phyloP scores from a whole-genome alignment of 2,888 invertebrate species.

The Rhyacophila evoluta region DNA sequence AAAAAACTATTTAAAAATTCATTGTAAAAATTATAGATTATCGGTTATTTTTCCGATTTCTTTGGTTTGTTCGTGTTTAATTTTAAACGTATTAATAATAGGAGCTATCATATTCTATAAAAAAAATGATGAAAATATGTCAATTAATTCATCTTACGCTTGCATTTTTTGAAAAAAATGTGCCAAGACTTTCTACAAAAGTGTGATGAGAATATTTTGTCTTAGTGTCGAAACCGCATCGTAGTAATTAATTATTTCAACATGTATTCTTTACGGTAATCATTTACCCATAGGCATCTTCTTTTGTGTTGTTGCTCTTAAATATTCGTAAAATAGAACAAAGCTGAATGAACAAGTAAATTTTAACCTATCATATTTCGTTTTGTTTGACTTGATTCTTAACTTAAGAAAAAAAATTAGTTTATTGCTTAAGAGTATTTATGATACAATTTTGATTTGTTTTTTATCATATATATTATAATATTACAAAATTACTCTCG shows the following conservation, averaged over 20 bases:
- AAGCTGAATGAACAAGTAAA: conserved; percentile 18
- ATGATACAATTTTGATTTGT: conserved; percentile 33
- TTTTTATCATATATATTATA: conserved; percentile 30
- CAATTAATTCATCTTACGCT: background rate
- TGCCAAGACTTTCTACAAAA: background rate
- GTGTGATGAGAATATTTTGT: background rate
- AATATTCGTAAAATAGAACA: conserved; percentile 2
- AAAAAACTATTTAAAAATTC: too few relatives aligned
- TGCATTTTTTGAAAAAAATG: background rate
- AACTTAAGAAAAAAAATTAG: conserved; percentile 49
- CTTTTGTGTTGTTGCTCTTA: background rate
- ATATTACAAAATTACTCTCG: conserved; percentile 27
- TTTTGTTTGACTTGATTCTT: conserved; percentile 35
- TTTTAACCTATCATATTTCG: background rate
- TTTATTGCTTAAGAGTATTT: conserved; percentile 48
- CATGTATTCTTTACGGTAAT: background rate
- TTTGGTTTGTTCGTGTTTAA: too few relatives aligned
- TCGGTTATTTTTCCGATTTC: too few relatives aligned
- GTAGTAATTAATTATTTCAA: background rate
- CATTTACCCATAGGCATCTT: background rate
- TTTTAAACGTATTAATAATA: background rate
- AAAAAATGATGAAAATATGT: background rate
- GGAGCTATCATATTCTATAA: background rate
- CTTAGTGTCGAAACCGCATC: background rate
- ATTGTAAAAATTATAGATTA: too few relatives aligned